These are phyloP conservation scores for Papilio machaon DNA, from an alignment of 1,140 invertebrate species.

Conservation along the genomic window DNA sequence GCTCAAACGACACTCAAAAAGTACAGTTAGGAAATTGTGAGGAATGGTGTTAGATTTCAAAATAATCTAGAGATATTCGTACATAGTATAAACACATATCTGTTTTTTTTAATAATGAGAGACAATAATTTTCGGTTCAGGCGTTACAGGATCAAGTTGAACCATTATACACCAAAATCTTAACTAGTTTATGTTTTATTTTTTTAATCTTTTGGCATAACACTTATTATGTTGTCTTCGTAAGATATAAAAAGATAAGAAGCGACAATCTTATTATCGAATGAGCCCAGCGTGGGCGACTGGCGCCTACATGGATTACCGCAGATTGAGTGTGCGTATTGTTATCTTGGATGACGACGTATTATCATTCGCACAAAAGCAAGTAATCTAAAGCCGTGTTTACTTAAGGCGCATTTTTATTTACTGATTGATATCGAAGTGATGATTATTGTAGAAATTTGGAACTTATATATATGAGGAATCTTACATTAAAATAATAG, in stretches of 20 bases:
- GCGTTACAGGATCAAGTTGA: too few species aligned
- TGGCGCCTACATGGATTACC: conserved; percentile 30
- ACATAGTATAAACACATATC: too few species aligned
- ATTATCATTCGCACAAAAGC: conserved; percentile 32
- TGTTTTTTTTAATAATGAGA: too few species aligned
- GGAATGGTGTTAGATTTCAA: too few species aligned
- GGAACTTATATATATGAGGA: too few species aligned
- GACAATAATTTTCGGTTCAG: too few species aligned
- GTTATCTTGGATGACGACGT: conserved; percentile 25
- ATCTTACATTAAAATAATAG: too few species aligned
- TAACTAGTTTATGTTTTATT: background rate
- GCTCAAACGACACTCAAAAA: background rate
- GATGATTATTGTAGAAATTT: background rate
- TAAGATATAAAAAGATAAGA: conserved; percentile 29
- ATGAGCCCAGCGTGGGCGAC: conserved; percentile 18
- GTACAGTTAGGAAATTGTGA: background rate
- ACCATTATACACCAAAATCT: background rate
- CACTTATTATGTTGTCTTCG: background rate
- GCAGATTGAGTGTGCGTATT: conserved; percentile 22
- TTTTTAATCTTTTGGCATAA: conserved; percentile 10
- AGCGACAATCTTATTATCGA: conserved; percentile 24
- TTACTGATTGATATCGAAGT: background rate
- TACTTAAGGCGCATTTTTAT: conserved; percentile 13
- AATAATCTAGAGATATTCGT: too few species aligned
- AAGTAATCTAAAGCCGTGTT: conserved; percentile 5